Evolutionary conservation across 2,113 vertebrate genomes (phyloP), one percentile per base, ranked within the genome.

Genomic region (Thamnophis sirtalis): DNA sequence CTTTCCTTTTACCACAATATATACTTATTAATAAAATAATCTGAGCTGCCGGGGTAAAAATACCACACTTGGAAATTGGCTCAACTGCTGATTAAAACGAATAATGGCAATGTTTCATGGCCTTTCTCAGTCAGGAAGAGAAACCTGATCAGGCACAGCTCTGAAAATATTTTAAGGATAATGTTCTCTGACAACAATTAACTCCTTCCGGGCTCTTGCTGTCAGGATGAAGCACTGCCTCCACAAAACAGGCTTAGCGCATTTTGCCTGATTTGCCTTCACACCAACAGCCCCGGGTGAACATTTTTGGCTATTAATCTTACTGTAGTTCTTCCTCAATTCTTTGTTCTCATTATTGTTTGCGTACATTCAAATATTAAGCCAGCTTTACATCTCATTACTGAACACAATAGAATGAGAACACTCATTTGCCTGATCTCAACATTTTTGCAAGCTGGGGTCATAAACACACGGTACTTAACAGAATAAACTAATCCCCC

Each of bases 151-250:
- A 87, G 56, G 56, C 19, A 58, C 19, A 91, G 91, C 49, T 86
- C 50, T 84, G 43, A 38, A 93, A 93, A 93, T 54, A 89, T 93
- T 89, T 88, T 85, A 85, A 91, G 86, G 86, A 85, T 88, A 89
- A 88, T 91, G 68, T 54, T 48, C 73, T 89, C 73, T 91, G 73
- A 63, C 73, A 93, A 85, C 68, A 91, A 58, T 89, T 68, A 68
- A 73, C 54, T 91, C 54, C 86, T 89, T 85, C 90, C 55, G 24
- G 89, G 55, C 22, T 55, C 51, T 49, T 43, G 63, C 68, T 85
- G 90, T 85, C 86, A 93, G 53, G 88, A 91, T 91, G 68, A 91
- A 55, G 33, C 54, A 63, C 17, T 84, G 50, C 24, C 10, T 68
- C 17, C 53, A 48, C n/a, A 89, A 38, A 89, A 93, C 90, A 53